Base-by-base conservation (phyloP, 2,797 vertebrate species). In the Gymnocypris eckloni region DNA sequence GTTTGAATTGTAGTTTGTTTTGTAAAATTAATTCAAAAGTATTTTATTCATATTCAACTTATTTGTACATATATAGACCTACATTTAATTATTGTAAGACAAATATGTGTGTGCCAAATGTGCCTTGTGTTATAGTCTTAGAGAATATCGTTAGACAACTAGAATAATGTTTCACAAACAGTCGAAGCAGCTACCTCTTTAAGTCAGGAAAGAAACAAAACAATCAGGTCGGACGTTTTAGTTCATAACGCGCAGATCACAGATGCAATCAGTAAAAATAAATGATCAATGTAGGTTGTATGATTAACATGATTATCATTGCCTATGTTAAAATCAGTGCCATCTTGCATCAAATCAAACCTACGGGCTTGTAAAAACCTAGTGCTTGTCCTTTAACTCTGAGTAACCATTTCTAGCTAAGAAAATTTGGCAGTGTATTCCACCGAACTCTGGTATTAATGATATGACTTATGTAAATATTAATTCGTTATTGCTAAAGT, bases 281-380 rank as follows among this genome's bases (percentile, higher is more conserved):
- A 50, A 80, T 50, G 1, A 80, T 22, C 43, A 67, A 9, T 50
- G 56, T 7, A 50, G 11, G 43, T 45, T 61, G 5, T 76, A 76
- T 13, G 5, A 1, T 61, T 64, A 45, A 78, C 15, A 56, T 78
- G 0, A 41, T 28, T 28, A 43, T 7, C 12, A 18, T 64, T 64
- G n/a, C 15, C 39, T 67, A 20, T 73, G 39, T 83, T 77, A 41
- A 83, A 76, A 66, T 22, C 25, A 54, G 22, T 59, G 28, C 28
- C 41, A 83, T 48, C 6, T 13, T 10, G 25, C 12, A 16, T 39
- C 20, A 20, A 83, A 25, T 83, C 71, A 25, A 64, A 48, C 15
- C 6, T 67, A 13, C 4, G 43, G 33, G 33, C 61, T 69, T 69
- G 25, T 50, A 67, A 50, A 48, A 81, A 50, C 28, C 61, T n/a